Evolutionary conservation across 2,113 vertebrate genomes (phyloP).

Genomic region (Xiphias gladius): DNA sequence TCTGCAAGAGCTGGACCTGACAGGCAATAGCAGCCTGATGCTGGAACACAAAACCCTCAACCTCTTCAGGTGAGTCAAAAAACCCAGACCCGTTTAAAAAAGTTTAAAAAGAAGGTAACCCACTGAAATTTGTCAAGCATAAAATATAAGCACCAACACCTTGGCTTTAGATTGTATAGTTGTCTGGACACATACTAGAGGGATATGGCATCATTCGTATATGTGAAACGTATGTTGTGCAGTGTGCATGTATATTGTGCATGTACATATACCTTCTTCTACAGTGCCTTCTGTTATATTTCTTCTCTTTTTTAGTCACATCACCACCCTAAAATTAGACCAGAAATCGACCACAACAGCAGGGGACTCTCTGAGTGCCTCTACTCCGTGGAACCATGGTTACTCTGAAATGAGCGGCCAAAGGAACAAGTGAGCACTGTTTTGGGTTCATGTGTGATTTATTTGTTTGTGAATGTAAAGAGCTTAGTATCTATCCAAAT

Average conservation of each 20-base stretch:
- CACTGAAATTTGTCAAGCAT: background rate
- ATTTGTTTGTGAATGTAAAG: background rate
- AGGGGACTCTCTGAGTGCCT: conserved; percentile 83
- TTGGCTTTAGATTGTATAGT: background rate
- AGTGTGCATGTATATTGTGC: background rate
- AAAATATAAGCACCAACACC: background rate
- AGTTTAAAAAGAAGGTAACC: background rate
- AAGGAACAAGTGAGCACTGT: conserved; percentile 92
- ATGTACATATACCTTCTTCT: background rate
- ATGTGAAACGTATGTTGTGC: background rate
- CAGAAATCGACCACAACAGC: conserved; percentile 87
- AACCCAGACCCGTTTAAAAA: background rate
- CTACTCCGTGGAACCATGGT: conserved; percentile 91
- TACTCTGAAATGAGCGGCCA: conserved; percentile 96
- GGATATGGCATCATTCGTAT: background rate
- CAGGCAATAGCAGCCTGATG: conserved; percentile 92
- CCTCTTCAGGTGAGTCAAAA: conserved; percentile 90
- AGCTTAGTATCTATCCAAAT: background rate
- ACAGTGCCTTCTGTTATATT: background rate
- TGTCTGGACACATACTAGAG: background rate
- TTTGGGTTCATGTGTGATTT: conserved; percentile 20
- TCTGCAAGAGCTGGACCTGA: conserved; percentile 95
- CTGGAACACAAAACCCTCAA: conserved; percentile 96
- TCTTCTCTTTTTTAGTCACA: conserved; percentile 85
- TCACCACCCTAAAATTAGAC: conserved; percentile 95